Evolutionary conservation across 2,888 invertebrate species (phyloP), one percentile per base, ranked within the genome.

Genomic region (Xestia ashworthii): DNA sequence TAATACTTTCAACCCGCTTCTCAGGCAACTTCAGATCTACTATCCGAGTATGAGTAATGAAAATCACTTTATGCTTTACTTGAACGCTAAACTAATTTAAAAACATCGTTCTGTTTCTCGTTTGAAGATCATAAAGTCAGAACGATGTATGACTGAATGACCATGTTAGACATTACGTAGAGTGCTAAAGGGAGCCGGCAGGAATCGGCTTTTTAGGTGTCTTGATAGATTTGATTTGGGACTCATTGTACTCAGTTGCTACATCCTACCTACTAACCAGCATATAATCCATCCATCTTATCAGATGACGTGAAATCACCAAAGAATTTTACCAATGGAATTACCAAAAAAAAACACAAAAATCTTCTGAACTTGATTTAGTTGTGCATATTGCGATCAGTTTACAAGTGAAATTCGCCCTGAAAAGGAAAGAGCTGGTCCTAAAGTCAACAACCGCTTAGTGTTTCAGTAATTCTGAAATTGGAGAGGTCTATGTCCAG

Each of bases 401-500:
- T 38, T 9, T 6, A 60, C 19, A 14, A 16, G 60, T 32, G 9
- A 16, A 32, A 60, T 9, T 11, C 5, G 1, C 11, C 19, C 4
- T 25, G n/a, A 16, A 65, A 12, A n/a, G 16, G 11, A 77, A 6
- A 64, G 8, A 41, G 12, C 41, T 48, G n/a, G 11, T 32, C 12
- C 41, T n/a, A 55, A 14, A 14, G 14, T 46, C 50, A 60, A 16
- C 14, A 46, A 64, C 22, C n/a, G 41, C 22, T 16, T n/a, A n/a
- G 5, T 48, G 48, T 25, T 32, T 5, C n/a, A n/a, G n/a, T n/a
- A 38, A 38, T 14, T 46, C 46, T 32, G 11, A 74, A 48, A 74
- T 64, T 44, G n/a, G n/a, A 67, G 53, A 55, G 62, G n/a, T 53
- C 16, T 46, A 65, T 55, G 41, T 25, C n/a, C 48, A 64, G 46